Conservation (phyloP, 2,113 vertebrate genomes). For the Seriola dumerili region DNA sequence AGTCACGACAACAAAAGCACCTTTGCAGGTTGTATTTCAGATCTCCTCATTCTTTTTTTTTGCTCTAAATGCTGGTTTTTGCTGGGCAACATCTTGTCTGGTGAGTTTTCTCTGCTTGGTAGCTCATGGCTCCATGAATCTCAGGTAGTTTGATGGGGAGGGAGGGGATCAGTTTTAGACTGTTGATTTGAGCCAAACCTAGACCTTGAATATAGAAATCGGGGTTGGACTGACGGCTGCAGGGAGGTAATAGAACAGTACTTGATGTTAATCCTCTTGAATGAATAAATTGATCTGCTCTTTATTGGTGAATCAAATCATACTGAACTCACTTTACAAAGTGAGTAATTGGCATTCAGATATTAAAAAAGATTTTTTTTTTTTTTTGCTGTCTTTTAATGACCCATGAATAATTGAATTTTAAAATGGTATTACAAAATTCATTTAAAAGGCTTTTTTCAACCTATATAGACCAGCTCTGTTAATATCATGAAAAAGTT, state of each 20-base stretch:
- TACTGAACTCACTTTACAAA: too few relatives aligned
- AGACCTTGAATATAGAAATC: too few relatives aligned
- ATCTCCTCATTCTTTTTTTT: background rate
- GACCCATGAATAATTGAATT: background rate
- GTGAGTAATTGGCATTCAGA: too few relatives aligned
- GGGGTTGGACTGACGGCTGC: too few relatives aligned
- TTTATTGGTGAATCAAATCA: too few relatives aligned
- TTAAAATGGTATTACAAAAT: background rate
- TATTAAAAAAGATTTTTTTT: too few relatives aligned
- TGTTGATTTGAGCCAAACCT: too few relatives aligned
- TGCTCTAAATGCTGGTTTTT: background rate
- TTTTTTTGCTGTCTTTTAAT: background rate
- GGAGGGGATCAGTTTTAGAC: too few relatives aligned
- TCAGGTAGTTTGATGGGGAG: conserved; percentile 16
- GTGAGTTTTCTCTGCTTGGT: background rate
- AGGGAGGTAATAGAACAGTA: background rate
- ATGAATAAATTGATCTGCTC: too few relatives aligned
- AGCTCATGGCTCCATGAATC: background rate
- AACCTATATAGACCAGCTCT: too few relatives aligned
- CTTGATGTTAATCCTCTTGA: too few relatives aligned
- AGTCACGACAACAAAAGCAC: background rate
- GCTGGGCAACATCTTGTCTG: background rate
- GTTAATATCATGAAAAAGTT: too few relatives aligned
- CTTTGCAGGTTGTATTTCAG: background rate
- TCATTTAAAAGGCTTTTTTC: background rate